phyloP scores from a whole-genome alignment of 2,797 vertebrate genomes.

The Saxicola maurus region DNA sequence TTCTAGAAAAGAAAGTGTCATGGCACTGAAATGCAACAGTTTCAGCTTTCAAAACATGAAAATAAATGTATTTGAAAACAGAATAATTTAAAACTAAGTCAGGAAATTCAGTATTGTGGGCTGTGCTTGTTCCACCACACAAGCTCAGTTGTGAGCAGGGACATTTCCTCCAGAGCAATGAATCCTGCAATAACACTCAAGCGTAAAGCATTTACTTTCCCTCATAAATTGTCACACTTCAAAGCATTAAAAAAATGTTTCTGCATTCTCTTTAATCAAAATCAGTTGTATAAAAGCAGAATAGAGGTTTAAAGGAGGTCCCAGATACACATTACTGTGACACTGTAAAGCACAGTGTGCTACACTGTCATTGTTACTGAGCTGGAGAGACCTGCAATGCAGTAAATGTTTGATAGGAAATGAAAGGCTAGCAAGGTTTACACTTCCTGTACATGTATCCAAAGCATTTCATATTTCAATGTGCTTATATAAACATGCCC shows the following conservation, averaged over 20 bases:
- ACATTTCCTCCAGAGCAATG: neutral
- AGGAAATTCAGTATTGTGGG: neutral
- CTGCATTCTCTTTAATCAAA: conserved; percentile 42
- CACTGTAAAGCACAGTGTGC: neutral
- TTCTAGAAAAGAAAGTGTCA: neutral
- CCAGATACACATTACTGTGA: neutral
- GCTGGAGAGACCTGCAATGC: conserved; percentile 55
- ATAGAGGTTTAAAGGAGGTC: conserved; percentile 39
- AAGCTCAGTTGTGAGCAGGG: neutral
- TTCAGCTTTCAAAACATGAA: neutral
- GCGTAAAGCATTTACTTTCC: neutral
- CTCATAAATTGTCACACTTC: conserved; percentile 26
- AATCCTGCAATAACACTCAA: neutral
- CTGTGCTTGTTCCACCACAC: neutral
- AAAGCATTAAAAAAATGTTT: conserved; percentile 3
- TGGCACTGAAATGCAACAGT: neutral
- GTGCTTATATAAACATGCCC: conserved; percentile 47
- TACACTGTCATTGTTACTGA: neutral
- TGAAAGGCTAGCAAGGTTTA: conserved; percentile 13
- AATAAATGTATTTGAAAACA: neutral
- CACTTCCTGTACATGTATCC: conserved; percentile 32
- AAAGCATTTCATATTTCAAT: conserved; percentile 55
- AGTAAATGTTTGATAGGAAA: conserved; percentile 25
- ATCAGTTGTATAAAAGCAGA: conserved; percentile 43
- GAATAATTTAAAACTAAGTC: neutral